Percentiles rank a stretch among this genome's conserved stretches.
Evolutionary conservation across 2,888 invertebrate genomes (phyloP).

Genomic region (Isotomurus palustris): DNA sequence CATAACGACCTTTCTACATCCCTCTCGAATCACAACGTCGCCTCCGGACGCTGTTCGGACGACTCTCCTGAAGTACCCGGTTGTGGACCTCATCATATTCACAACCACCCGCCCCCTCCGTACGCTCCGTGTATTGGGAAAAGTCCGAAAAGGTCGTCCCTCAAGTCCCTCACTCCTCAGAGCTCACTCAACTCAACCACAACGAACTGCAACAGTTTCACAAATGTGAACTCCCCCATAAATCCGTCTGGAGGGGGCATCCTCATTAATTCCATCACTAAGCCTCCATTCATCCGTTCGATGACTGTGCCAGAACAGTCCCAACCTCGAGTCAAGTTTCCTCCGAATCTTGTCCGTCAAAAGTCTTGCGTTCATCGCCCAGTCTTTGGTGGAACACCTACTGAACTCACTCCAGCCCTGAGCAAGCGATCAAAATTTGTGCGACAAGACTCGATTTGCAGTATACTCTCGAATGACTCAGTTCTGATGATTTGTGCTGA

Average conservation of each 20-base stretch:
- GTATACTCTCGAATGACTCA: conserved; percentile 43
- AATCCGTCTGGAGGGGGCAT: conserved; percentile 30
- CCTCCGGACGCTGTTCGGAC: conserved; percentile 12
- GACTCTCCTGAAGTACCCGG: conserved; percentile 4
- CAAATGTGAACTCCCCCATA: conserved; percentile 20
- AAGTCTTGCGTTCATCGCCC: conserved; percentile 39
- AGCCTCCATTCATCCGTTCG: conserved; percentile 44
- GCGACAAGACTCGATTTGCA: conserved; percentile 45
- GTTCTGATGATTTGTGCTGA: conserved; percentile 45
- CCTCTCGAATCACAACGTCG: conserved; percentile 17
- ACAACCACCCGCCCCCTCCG: conserved; percentile 23
- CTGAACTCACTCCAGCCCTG: conserved; percentile 30
- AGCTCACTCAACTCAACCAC: conserved; percentile 44
- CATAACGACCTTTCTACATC: conserved; percentile 9
- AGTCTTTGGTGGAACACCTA: conserved; percentile 2
- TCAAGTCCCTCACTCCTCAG: conserved; percentile 46
- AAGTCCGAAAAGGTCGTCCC: conserved; percentile 43
- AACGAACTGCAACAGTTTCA: conserved; percentile 36
- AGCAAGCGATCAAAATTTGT: conserved; percentile 41
- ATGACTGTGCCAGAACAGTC: conserved; percentile 44
- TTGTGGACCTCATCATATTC: conserved; percentile 10
- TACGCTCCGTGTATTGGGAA: conserved; percentile 37
- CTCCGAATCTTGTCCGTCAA: conserved; percentile 43
- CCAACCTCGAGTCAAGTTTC: conserved; percentile 45
- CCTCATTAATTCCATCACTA: conserved; percentile 11